Evolutionary conservation across 2,888 invertebrate species (phyloP), one percentile per base, ranked within the genome.

Genomic region (Latheticus oryzae): DNA sequence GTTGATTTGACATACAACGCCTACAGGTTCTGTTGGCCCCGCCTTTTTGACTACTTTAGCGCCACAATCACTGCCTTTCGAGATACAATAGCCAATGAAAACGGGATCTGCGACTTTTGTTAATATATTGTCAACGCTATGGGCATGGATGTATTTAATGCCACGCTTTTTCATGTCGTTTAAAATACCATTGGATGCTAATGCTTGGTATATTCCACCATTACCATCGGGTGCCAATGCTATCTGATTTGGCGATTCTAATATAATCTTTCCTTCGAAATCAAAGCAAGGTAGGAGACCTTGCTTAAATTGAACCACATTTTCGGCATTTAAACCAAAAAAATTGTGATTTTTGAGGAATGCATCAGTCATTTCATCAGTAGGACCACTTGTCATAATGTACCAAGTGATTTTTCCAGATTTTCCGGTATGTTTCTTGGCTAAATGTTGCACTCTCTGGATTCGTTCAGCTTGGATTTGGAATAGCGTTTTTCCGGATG

Each of bases 101-200:
- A 91, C 83, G 0, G 99, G 98, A 83, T 99, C 99, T 0, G 97
- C 98, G 48, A 99, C 95, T 84, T 95, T 96, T 11, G 96, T 93
- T 7, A 99, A 83, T 62, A 99, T 97, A 79, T 99, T 99, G 77
- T 99, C 99, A 1, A 99, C 97, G 57, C 98, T 96, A 81, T 97
- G 97, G 1, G 91, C 95, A 75, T 99, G 98, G 9, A 99, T 78
- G 76, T 95, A 96, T 60, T 88, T 83, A 3, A 99, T 85, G 2
- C 92, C 93, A 43, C 94, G 84, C 30, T 79, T 81, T 21, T 84
- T 80, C 82, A 97, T 91, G 72, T 97, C 90, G 2, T 87, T 82
- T 21, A 97, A 76, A 23, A 95, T 85, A 3, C 89, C 88, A 67
- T 88, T 86, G 24, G 85, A 84, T 66, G 86, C 83, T 60, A 99